Conservation (phyloP, 2,888 invertebrate genomes). For the Parnassius orleans region DNA sequence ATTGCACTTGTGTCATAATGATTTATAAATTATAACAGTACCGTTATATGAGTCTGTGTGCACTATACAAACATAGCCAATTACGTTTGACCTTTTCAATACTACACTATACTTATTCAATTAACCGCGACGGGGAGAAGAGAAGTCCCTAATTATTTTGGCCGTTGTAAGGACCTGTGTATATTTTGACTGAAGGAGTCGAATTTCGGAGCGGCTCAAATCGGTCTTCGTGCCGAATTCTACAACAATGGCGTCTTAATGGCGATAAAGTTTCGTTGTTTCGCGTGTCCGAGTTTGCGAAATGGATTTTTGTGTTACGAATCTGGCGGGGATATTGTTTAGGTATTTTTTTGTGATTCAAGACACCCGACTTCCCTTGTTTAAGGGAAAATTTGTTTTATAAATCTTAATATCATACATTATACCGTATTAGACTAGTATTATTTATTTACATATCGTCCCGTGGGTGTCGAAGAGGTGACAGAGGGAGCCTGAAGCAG, state of each 20-base stretch:
- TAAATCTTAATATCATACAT: not conserved
- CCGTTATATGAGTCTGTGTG: slow-evolving; percentile 28
- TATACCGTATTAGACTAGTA: no score
- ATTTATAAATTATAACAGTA: slow-evolving; percentile 34
- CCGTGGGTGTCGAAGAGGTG: no score
- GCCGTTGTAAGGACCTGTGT: slow-evolving; percentile 30
- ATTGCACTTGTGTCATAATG: slow-evolving; percentile 35
- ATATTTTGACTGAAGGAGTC: slow-evolving; percentile 39
- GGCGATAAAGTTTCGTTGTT: slow-evolving; percentile 36
- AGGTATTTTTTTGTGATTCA: slow-evolving; percentile 9
- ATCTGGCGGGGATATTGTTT: slow-evolving; percentile 31
- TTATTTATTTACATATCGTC: no score
- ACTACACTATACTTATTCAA: slow-evolving; percentile 1
- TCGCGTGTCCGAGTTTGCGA: slow-evolving; percentile 29
- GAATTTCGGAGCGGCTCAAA: slow-evolving; percentile 38
- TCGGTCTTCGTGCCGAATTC: slow-evolving; percentile 47
- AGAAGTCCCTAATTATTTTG: slow-evolving; percentile 24
- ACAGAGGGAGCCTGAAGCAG: no score
- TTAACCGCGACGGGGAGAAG: not conserved
- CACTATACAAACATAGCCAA: slow-evolving; percentile 19
- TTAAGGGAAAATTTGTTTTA: not conserved
- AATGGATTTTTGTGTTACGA: slow-evolving; percentile 35
- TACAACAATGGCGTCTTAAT: slow-evolving; percentile 42
- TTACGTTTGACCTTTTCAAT: slow-evolving; percentile 23
- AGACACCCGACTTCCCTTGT: slow-evolving; percentile 7